A percentile compares a stretch with the other conserved stretches of the same genome.
Conservation (phyloP, 2,888 invertebrate species). For the Coremacera marginata region DNA sequence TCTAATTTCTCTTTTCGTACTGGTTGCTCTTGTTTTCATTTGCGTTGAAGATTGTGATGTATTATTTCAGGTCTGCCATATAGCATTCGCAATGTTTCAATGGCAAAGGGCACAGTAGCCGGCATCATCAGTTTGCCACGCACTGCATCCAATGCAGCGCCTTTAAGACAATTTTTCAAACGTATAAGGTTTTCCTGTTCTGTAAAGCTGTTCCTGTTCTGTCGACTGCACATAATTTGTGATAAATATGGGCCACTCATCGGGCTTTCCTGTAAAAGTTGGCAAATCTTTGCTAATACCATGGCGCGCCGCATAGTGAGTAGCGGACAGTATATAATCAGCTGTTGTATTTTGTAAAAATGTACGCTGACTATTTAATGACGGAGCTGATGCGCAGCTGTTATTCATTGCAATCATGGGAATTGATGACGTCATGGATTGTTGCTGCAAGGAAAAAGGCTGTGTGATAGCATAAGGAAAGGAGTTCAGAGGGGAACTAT, state of each 20-base stretch:
- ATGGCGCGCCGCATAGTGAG: slow-evolving; percentile 24
- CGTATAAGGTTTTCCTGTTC: slow-evolving; percentile 41
- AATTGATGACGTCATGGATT: too few species aligned
- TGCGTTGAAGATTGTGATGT: neutral
- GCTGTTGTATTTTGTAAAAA: too few species aligned
- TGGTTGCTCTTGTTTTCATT: neutral
- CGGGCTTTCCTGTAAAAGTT: slow-evolving; percentile 37
- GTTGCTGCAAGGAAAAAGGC: too few species aligned
- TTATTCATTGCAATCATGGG: too few species aligned
- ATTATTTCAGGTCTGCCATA: neutral
- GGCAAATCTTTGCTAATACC: slow-evolving; percentile 38
- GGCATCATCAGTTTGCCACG: slow-evolving; percentile 42
- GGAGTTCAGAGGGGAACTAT: too few species aligned
- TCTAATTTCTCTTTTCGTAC: neutral
- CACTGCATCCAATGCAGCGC: slow-evolving; percentile 37
- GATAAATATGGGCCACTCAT: slow-evolving; percentile 45
- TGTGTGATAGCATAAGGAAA: too few species aligned
- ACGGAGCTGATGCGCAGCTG: too few species aligned
- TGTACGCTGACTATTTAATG: too few species aligned
- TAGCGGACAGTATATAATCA: too few species aligned
- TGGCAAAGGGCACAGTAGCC: slow-evolving; percentile 37
- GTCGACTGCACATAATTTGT: slow-evolving; percentile 44
- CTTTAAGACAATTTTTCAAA: slow-evolving; percentile 41
- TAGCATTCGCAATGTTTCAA: slow-evolving; percentile 2
- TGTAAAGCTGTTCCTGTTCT: slow-evolving; percentile 41